Conservation (phyloP, 2,888 invertebrate genomes). For the Nephrotoma flavescens region DNA sequence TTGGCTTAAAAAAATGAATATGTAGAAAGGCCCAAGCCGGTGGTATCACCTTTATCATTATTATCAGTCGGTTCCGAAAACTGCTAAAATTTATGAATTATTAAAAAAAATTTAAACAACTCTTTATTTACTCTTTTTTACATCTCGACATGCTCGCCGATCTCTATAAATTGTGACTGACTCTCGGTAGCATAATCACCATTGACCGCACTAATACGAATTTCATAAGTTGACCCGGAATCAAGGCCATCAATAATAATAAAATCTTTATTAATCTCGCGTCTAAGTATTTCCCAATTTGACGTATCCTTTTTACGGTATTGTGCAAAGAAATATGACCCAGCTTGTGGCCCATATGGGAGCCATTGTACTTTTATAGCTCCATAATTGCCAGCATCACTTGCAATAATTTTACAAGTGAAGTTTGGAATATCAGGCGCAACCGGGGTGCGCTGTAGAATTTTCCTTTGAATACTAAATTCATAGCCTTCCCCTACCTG, state of each 20-base stretch:
- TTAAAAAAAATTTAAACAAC: too few species aligned
- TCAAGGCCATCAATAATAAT: conserved; percentile 60
- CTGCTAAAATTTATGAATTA: too few species aligned
- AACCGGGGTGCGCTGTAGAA: conserved; percentile 39
- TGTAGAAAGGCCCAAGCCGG: too few species aligned
- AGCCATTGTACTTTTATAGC: conserved; percentile 68
- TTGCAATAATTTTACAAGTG: conserved; percentile 46
- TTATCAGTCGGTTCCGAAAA: too few species aligned
- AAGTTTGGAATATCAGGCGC: conserved; percentile 53
- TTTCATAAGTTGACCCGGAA: conserved; percentile 72
- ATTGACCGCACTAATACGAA: conserved; percentile 82
- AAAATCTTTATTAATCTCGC: conserved; percentile 56
- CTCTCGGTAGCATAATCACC: conserved; percentile 65
- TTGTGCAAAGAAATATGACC: conserved; percentile 84
- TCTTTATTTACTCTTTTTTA: too few species aligned
- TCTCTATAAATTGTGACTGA: conserved; percentile 52
- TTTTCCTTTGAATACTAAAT: conserved; percentile 68
- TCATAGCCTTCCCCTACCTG: conserved; percentile 74
- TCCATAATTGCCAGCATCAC: conserved; percentile 53
- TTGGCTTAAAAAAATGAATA: too few species aligned
- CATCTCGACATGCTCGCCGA: too few species aligned
- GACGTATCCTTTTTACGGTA: conserved; percentile 61
- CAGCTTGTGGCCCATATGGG: conserved; percentile 63
- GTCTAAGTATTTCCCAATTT: conserved; percentile 45
- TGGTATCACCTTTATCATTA: too few species aligned